Evolutionary conservation across 2,797 vertebrate species (phyloP), one percentile per base, ranked within the genome.

Genomic region (Gouania willdenowi): DNA sequence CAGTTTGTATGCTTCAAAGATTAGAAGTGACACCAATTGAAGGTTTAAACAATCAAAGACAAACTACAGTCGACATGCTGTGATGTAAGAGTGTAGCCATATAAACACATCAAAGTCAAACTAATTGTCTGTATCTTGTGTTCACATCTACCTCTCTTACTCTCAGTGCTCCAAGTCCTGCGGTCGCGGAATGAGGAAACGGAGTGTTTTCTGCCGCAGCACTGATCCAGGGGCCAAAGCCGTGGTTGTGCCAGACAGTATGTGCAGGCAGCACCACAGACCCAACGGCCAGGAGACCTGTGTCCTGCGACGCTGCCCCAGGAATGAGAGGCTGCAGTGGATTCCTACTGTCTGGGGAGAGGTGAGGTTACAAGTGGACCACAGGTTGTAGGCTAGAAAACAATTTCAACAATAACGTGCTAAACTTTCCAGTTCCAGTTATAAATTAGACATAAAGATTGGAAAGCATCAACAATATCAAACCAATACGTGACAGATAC

Each of bases 91-190:
- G 29, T 29, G 17, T 28, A 17, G 46, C 13, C 18, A 18, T 6
- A 11, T 19, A 5, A 26, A 5, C 20, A 46, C 14, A 16, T 49
- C 36, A 38, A 24, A 36, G 9, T 2, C 26, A 38, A 58, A n/a
- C 11, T 15, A 18, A 33, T n/a, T 37, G 28, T n/a, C n/a, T n/a
- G n/a, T n/a, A n/a, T n/a, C n/a, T n/a, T n/a, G n/a, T n/a, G n/a
- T 14, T 13, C 13, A 13, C 13, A 3, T 13, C 14, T 3, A 14
- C 2, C 13, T 14, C 13, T 14, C 13, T 13, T 1, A 1, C 30
- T 29, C 13, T 2, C 65, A 98, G 95, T 99, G 95, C 79, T 98
- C 95, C 39, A 98, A 98, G 84, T 92, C 91, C 2, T 99, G 97
- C 29, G 95, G 97, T 18, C 91, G 94, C 27, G 95, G 97, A 1